phyloP scores from a whole-genome alignment of 2,888 invertebrate genomes.

The Pterostichus niger region DNA sequence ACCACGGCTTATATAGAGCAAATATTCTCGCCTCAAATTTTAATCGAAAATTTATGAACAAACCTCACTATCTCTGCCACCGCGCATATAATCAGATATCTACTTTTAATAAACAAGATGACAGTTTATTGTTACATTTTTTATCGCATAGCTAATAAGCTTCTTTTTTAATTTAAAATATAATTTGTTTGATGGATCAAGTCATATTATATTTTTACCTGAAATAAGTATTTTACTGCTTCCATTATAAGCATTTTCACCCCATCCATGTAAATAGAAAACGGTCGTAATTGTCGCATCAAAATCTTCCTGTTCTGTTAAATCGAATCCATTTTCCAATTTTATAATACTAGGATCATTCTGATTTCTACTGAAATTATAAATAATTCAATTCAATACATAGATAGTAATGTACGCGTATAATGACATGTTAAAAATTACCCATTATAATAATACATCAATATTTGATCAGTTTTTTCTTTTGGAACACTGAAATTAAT shows the following conservation, averaged over 20 bases:
- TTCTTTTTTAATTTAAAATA: no score
- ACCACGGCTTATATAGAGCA: no score
- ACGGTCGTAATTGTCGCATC: background rate
- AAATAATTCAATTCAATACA: background rate
- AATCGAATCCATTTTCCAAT: background rate
- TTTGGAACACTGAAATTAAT: background rate
- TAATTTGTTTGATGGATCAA: no score
- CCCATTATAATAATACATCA: background rate
- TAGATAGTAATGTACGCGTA: background rate
- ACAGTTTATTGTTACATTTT: no score
- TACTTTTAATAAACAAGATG: no score
- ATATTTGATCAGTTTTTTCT: background rate
- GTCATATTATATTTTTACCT: background rate
- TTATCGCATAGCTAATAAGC: no score
- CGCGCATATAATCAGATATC: no score
- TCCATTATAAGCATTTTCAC: background rate
- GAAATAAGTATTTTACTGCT: background rate
- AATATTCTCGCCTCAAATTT: no score
- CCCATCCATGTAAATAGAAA: background rate
- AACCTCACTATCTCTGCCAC: no score
- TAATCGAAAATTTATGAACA: no score
- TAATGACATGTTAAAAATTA: background rate
- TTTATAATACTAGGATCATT: background rate
- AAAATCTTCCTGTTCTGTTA: background rate
- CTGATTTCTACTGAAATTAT: background rate